Percentiles rank a stretch among this genome's conserved stretches.
Evolutionary conservation across 1,140 invertebrate species (phyloP).

Genomic region (Drosophila azteca): DNA sequence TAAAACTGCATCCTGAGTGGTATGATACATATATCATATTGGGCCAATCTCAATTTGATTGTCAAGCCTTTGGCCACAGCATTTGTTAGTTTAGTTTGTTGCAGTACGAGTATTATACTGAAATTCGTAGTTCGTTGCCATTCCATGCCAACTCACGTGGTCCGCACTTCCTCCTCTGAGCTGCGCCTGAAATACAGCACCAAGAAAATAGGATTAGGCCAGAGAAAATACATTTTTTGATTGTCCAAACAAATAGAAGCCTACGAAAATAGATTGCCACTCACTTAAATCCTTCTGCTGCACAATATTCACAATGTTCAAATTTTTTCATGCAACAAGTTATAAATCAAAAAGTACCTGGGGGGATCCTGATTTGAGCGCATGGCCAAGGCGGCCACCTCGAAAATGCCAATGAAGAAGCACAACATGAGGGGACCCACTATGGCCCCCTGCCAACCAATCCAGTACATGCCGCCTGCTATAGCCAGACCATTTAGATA

Average conservation of each 20-base stretch:
- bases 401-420: constrained; percentile 83
- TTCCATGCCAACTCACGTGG: constrained; percentile 71
- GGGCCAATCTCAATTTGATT: constrained; percentile 49
- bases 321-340: constrained; percentile 62
- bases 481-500: constrained; percentile 99
- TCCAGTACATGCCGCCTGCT: constrained; percentile 98
- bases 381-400: constrained; percentile 78
- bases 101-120: constrained; percentile 48
- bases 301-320: constrained; percentile 47
- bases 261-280: constrained; percentile 42
- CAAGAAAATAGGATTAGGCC: not conserved
- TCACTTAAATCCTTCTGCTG: constrained; percentile 59
- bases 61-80: constrained; percentile 36
- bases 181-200: constrained; percentile 66
- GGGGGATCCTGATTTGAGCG: constrained; percentile 64
- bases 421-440: constrained; percentile 97
- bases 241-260: not conserved
- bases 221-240: not conserved
- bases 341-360: constrained; percentile 59
- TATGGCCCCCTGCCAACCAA: constrained; percentile 98
- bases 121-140: constrained; percentile 55
- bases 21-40: constrained; percentile 1
- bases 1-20: constrained; percentile 10
- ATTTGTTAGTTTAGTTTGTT: constrained; percentile 44
- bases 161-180: constrained; percentile 77